Base-by-base conservation (phyloP, 1,140 invertebrate genomes). In the Parasteatoda tepidariorum region DNA sequence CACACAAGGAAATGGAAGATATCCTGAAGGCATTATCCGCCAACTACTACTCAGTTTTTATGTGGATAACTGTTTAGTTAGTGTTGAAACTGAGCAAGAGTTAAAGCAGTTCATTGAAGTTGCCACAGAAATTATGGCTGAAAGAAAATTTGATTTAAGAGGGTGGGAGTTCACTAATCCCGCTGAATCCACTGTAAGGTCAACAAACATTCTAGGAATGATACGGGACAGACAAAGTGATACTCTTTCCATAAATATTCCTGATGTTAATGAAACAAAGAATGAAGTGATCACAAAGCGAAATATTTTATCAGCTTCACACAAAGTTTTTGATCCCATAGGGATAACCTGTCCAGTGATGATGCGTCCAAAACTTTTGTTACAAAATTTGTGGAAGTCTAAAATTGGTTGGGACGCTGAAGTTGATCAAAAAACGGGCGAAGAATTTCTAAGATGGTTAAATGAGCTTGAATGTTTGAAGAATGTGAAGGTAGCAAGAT, bases 251-350 rank as follows among this genome's bases (percentile, higher is more conserved):
- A 9, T 76, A 22, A 66, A 61, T 28, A 33, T 76, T 0, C 22
- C 5, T 15, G 41, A 24, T 34, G 1, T 67, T 13, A n/a, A 57
- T 48, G 31, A 67, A 34, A 1, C 13, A 18, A 28, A 0, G 24
- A 22, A 26, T 9, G 26, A 18, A 33, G 2, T 15, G 28, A 67
- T 66, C 57, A 54, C 78, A 34, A 82, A 59, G 18, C 68, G 24
- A 55, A 31, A 22, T 28, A 61, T 82, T 38, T 59, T 82, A 41
- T n/a, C 34, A 31, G 24, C 41, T 61, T 6, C 4, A 11, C 64
- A 68, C 15, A 33, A 54, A 61, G 22, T 85, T 24, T 85, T 79
- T 73, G 70, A 85, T 79, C 31, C 54, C 30, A 18, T 85, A 2
- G 82, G 82, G 4, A 38, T 85, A 48, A 59, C 57, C 26, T 24